Evolutionary conservation across 2,888 invertebrate species (phyloP).

Genomic region (Drosophila macrospina): DNA sequence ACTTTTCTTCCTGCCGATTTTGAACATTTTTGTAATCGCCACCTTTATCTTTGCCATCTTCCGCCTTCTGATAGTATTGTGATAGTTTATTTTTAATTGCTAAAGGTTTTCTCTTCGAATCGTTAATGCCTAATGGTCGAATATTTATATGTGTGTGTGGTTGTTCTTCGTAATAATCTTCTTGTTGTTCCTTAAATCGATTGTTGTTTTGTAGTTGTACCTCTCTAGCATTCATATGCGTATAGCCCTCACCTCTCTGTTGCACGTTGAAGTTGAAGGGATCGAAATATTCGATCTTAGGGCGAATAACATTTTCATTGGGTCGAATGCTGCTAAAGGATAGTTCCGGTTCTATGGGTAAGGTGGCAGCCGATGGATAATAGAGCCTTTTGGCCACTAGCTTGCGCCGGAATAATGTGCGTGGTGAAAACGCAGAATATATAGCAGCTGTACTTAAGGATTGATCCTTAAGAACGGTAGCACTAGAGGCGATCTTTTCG

Average conservation of each 20-base stretch:
- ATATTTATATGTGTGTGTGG: constrained; percentile 38
- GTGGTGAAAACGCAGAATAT: constrained; percentile 22
- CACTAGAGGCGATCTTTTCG: constrained; percentile 39
- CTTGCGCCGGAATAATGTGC: constrained; percentile 73
- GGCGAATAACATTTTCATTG: constrained; percentile 68
- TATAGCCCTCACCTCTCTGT: constrained; percentile 69
- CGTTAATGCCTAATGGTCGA: constrained; percentile 36
- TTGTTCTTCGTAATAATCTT: constrained; percentile 36
- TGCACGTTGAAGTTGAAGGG: constrained; percentile 70
- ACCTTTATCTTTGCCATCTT: constrained; percentile 49
- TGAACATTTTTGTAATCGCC: constrained; percentile 30
- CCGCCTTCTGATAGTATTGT: constrained; percentile 24
- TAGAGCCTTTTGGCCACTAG: constrained; percentile 79
- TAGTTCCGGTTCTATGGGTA: constrained; percentile 41
- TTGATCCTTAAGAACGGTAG: background rate
- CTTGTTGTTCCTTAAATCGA: constrained; percentile 63
- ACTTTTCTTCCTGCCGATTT: background rate
- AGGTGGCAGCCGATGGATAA: constrained; percentile 51
- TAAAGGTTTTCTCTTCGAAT: constrained; percentile 50
- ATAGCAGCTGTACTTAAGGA: too few relatives aligned
- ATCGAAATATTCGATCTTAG: constrained; percentile 75
- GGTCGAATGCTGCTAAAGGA: constrained; percentile 53
- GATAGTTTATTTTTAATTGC: constrained; percentile 38
- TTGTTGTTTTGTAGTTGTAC: constrained; percentile 65
- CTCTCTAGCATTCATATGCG: constrained; percentile 66